These are phyloP conservation scores for Dilophus febrilis DNA, from an alignment of 2,888 invertebrate genomes.

Conservation along the genomic window DNA sequence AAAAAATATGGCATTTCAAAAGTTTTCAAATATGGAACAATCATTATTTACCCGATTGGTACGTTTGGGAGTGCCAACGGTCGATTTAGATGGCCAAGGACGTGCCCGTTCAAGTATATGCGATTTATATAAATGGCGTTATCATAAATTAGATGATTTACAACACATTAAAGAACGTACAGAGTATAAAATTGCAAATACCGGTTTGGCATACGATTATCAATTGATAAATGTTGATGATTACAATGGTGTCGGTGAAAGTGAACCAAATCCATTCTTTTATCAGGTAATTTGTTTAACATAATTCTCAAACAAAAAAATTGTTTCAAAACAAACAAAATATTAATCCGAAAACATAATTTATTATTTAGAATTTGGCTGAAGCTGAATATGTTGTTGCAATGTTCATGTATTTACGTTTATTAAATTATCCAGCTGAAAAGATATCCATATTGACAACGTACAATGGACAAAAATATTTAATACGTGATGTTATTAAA, in stretches of 20 bases:
- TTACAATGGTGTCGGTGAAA: constrained; percentile 91
- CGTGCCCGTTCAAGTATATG: constrained; percentile 85
- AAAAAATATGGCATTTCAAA: constrained; percentile 99
- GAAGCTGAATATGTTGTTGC: constrained; percentile 93
- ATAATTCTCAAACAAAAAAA: constrained; percentile 1
- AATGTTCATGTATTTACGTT: constrained; percentile 94
- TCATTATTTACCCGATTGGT: constrained; percentile 94
- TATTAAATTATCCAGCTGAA: constrained; percentile 90
- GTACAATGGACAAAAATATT: constrained; percentile 97
- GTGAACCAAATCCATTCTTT: constrained; percentile 95
- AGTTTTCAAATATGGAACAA: constrained; percentile 99
- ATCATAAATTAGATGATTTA: constrained; percentile 88
- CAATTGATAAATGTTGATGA: constrained; percentile 93
- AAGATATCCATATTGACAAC: constrained; percentile 96
- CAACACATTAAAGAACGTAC: constrained; percentile 67
- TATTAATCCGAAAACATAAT: too few relatives aligned
- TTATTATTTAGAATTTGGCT: constrained; percentile 47
- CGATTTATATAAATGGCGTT: constrained; percentile 89
- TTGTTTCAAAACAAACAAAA: too few relatives aligned
- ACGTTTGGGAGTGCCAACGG: constrained; percentile 88
- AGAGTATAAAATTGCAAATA: constrained; percentile 81
- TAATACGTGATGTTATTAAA: constrained; percentile 89
- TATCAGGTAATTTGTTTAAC: constrained; percentile 59
- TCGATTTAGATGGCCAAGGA: constrained; percentile 95
- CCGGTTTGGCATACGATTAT: constrained; percentile 84